Evolutionary conservation across 1,140 invertebrate genomes (phyloP).

Genomic region (Eubasilissa regina): DNA sequence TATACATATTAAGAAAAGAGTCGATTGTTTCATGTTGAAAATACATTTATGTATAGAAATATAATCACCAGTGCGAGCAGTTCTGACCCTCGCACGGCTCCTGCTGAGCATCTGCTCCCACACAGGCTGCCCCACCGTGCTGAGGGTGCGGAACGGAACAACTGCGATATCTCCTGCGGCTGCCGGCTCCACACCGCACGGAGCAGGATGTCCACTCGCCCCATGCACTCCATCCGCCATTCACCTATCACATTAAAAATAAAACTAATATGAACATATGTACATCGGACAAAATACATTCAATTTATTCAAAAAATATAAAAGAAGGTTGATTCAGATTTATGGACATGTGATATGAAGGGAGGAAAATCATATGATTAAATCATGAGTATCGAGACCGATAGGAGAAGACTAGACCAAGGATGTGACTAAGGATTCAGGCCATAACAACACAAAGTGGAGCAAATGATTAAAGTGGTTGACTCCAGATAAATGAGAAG

Average conservation of each 20-base stretch:
- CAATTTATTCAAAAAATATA: no score
- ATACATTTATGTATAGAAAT: background rate
- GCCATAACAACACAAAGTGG: no score
- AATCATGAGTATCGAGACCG: no score
- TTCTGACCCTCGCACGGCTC: slow-evolving; percentile 61
- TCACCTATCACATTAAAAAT: slow-evolving; percentile 36
- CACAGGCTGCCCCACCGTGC: slow-evolving; percentile 66
- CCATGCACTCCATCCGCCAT: slow-evolving; percentile 66
- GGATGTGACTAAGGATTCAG: no score
- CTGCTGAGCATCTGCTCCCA: slow-evolving; percentile 66
- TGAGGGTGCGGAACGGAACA: slow-evolving; percentile 64
- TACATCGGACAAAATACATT: background rate
- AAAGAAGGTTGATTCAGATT: no score
- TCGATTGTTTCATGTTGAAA: no score
- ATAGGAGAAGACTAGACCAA: no score
- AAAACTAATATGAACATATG: background rate
- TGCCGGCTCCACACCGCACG: slow-evolving; percentile 73
- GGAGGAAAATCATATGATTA: no score
- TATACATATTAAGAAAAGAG: no score
- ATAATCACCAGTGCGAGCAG: slow-evolving; percentile 47
- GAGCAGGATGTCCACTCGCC: slow-evolving; percentile 73
- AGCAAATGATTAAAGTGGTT: no score
- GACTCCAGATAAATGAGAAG: no score
- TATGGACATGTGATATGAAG: no score
- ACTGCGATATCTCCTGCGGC: slow-evolving; percentile 64